Conservation (phyloP, 2,888 invertebrate genomes). For the Ichneumon xanthorius region DNA sequence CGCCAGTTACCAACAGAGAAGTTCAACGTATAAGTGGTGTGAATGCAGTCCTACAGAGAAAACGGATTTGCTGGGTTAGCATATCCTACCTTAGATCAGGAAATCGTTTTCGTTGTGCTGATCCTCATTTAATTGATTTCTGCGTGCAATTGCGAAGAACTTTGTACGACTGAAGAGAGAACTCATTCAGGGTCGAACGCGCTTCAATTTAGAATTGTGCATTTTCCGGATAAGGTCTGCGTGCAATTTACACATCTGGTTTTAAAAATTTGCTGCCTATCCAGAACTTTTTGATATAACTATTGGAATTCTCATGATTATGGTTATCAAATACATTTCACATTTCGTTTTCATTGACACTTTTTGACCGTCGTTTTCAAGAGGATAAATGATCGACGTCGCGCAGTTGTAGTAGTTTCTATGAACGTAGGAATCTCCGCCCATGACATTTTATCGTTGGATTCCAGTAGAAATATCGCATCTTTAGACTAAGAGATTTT, state of each 20-base stretch:
- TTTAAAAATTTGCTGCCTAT: not conserved
- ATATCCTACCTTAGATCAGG: not conserved
- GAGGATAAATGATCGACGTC: not conserved
- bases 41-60: not conserved
- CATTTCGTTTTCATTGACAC: not conserved
- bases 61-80: not conserved
- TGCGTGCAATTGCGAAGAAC: not conserved
- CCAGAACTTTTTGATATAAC: not conserved
- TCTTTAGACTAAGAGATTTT: not conserved
- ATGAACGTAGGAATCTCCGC: not conserved
- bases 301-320: not conserved
- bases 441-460: not conserved
- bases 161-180: not conserved
- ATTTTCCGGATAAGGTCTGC: not conserved
- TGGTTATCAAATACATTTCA: not conserved
- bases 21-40: not conserved
- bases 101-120: not conserved
- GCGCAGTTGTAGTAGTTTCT: not conserved
- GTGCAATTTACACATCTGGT: not conserved
- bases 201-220: not conserved
- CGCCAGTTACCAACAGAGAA: not conserved
- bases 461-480: not conserved
- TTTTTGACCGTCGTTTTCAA: not conserved
- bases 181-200: not conserved
- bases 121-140: not conserved